A percentile compares a stretch with the other conserved stretches of the same genome.
These are phyloP conservation scores for Magallana gigas DNA, from an alignment of 1,140 invertebrate genomes.

Conservation along the genomic window DNA sequence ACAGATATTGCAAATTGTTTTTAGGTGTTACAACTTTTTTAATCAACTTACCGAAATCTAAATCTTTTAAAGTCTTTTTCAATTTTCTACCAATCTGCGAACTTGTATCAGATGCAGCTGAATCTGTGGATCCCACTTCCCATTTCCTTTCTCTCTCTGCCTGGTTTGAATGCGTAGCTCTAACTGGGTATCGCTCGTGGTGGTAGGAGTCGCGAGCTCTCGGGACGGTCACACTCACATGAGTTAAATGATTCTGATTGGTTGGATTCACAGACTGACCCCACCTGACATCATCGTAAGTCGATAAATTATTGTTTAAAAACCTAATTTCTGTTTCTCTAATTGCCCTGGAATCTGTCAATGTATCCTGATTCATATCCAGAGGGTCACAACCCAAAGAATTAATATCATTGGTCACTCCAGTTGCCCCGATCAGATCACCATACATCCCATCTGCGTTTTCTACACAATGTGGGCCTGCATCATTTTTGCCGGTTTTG, in stretches of 20 bases:
- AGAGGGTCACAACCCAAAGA: background rate
- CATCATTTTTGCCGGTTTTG: background rate
- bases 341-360: conserved; percentile 64
- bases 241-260: conserved; percentile 46
- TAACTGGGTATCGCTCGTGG: conserved; percentile 24
- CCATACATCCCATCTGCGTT: conserved; percentile 57
- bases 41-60: conserved; percentile 17
- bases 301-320: conserved; percentile 59
- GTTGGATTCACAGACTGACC: conserved; percentile 22
- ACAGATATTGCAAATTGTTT: no score
- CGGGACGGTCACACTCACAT: conserved; percentile 55
- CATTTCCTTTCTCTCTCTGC: conserved; percentile 46
- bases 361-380: conserved; percentile 46
- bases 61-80: conserved; percentile 13
- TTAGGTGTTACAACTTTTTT: no score
- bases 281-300: conserved; percentile 48
- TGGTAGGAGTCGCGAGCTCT: conserved; percentile 35
- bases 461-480: conserved; percentile 38
- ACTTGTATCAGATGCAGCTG: conserved; percentile 42
- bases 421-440: conserved; percentile 41
- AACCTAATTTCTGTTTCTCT: conserved; percentile 67
- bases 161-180: conserved; percentile 38
- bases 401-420: background rate
- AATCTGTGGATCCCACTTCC: conserved; percentile 52
- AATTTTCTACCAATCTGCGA: conserved; percentile 8